Conservation (phyloP, 1,140 invertebrate species). For the Parasteatoda tepidariorum region DNA sequence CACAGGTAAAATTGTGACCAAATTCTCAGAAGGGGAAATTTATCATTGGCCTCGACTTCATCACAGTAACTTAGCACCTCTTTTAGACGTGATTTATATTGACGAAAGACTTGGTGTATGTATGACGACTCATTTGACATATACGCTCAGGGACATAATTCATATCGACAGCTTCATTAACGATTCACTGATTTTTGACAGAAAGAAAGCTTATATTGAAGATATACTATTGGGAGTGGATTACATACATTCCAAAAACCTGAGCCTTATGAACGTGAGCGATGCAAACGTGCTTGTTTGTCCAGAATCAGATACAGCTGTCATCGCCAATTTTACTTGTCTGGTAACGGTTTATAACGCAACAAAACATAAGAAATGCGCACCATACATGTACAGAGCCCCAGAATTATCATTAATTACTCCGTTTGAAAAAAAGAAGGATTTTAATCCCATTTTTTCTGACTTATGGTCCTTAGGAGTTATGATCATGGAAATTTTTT, state of each 20-base stretch:
- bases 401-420: slow-evolving; percentile 25
- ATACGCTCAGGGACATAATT: neutral
- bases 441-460: neutral
- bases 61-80: slow-evolving; percentile 17
- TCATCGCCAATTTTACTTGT: slow-evolving; percentile 18
- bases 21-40: slow-evolving; percentile 12
- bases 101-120: neutral
- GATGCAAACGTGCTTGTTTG: neutral
- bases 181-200: neutral
- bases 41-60: slow-evolving; percentile 19
- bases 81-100: neutral
- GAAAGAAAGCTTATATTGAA: neutral
- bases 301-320: neutral
- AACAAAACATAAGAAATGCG: neutral
- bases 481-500: slow-evolving; percentile 22
- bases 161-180: neutral
- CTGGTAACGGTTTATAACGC: neutral
- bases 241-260: neutral
- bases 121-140: neutral
- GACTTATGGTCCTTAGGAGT: slow-evolving; percentile 32
- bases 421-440: neutral
- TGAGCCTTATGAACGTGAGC: slow-evolving; percentile 5
- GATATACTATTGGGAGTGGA: neutral
- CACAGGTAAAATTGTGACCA: neutral
- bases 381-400: neutral